Base-by-base conservation (phyloP, 2,888 invertebrate genomes). In the Aromia moschata region DNA sequence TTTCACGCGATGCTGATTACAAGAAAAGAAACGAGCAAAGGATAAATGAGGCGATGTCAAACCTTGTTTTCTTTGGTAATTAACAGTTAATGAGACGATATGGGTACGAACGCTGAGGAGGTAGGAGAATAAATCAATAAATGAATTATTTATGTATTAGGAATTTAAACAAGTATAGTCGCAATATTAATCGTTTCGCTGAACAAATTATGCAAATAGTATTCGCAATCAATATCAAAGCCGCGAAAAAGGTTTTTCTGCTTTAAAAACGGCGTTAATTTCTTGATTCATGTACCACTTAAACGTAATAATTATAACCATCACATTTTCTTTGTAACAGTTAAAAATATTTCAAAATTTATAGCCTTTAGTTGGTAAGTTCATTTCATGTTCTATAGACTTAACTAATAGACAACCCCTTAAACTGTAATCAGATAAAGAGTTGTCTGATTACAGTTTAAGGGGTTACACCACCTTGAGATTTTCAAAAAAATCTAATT, bases 21-120 rank as follows among this genome's bases (percentile, higher is more conserved):
- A 65, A 58, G 56, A 43, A 58, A 60, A 62, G 59, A 56, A 60
- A 58, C 65, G 60, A 56, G 20, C 44, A 33, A 49, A 56, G 60
- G 60, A 65, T 62, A 62, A 65, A 65, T 62, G 62, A 57, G 62
- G 57, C 65, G 65, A 62, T 60, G 65, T 65, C 65, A 58, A 62
- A 62, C 54, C 62, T 60, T 58, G 65, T 65, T 65, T 43, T 53
- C 55, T 31, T 56, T 55, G 56, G 62, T 62, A 65, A 65, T 65
- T 65, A 65, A 59, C 65, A 53, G 65, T 65, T 65, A 65, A 65
- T 65, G 65, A 65, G 65, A 62, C 65, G 65, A 60, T 65, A 65
- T 44, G 49, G 49, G 37, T 40, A 49, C 38, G 38, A 20, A 20
- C 33, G n/a, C 38, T 38, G 37, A 25, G 25, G 14, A 36, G 12